Percentiles rank a stretch among this genome's conserved stretches.
phyloP scores from a whole-genome alignment of 37 sponge, comb jelly and placozoan species.

The Geodia barretti region DNA sequence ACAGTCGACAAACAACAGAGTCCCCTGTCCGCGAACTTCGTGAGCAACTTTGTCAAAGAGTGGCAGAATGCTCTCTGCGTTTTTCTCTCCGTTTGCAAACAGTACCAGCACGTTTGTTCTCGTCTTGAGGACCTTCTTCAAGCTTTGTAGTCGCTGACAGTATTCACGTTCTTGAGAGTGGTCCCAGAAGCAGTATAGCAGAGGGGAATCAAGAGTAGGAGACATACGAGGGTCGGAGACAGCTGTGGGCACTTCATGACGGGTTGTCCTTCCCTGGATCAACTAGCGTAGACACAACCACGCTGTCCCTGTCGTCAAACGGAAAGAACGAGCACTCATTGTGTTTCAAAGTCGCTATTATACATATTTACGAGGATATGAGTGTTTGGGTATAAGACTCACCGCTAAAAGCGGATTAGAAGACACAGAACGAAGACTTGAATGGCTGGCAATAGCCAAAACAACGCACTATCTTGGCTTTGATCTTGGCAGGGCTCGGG shows the following conservation, averaged over 20 bases:
- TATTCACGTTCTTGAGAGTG: conserved; percentile 10
- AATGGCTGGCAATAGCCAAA: too few relatives aligned
- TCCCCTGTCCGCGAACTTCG: conserved; percentile 70
- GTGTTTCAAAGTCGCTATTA: too few relatives aligned
- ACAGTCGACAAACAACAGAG: conserved; percentile 82
- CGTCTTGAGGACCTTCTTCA: conserved; percentile 88
- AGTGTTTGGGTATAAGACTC: too few relatives aligned
- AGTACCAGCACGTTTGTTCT: conserved; percentile 75
- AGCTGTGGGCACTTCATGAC: background rate
- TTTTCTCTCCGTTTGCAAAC: conserved; percentile 48
- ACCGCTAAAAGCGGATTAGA: too few relatives aligned
- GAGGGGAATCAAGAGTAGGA: background rate
- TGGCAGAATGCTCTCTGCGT: conserved; percentile 28
- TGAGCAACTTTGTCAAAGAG: conserved; percentile 66
- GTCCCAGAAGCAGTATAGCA: background rate
- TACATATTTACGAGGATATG: too few relatives aligned
- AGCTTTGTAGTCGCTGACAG: conserved; percentile 72
- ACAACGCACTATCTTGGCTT: too few relatives aligned
- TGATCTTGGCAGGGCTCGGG: too few relatives aligned
- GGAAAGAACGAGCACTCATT: too few relatives aligned
- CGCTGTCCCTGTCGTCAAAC: too few relatives aligned
- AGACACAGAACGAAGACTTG: too few relatives aligned
- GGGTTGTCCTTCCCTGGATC: too few relatives aligned
- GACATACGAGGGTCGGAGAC: background rate
- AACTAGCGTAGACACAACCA: too few relatives aligned